Conservation (phyloP, 1,140 invertebrate species). For the Tenebrio molitor region DNA sequence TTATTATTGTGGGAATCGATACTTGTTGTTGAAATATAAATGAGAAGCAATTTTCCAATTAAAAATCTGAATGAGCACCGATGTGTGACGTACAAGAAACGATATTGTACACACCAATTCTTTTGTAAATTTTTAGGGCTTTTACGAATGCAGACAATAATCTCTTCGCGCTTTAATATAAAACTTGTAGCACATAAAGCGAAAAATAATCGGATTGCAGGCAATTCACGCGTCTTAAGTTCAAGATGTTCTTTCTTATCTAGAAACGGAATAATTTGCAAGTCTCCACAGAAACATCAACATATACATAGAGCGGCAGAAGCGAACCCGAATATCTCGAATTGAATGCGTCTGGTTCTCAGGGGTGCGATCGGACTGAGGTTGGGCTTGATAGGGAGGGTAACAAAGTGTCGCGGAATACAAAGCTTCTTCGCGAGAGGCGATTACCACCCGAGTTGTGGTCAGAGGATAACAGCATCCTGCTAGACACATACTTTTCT, state of each 20-base stretch:
- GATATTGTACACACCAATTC: no score
- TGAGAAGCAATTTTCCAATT: no score
- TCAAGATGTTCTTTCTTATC: constrained; percentile 41
- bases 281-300: constrained; percentile 45
- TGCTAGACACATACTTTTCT: no score
- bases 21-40: no score
- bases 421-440: constrained; percentile 41
- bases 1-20: no score
- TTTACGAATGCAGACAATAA: background rate
- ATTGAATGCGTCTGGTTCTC: constrained; percentile 48
- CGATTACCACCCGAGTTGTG: constrained; percentile 40
- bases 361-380: constrained; percentile 47
- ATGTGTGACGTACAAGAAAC: background rate
- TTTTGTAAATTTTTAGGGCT: background rate
- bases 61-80: no score
- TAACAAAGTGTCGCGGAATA: constrained; percentile 49
- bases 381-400: constrained; percentile 50
- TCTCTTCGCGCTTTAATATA: constrained; percentile 1
- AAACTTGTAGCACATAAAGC: constrained; percentile 18
- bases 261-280: constrained; percentile 43
- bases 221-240: constrained; percentile 37
- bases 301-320: constrained; percentile 22
- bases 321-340: constrained; percentile 40
- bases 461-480: background rate
- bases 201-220: constrained; percentile 30